These are phyloP conservation scores for Marmota monax DNA, from an alignment of 2,113 vertebrate species.

Conservation along the genomic window DNA sequence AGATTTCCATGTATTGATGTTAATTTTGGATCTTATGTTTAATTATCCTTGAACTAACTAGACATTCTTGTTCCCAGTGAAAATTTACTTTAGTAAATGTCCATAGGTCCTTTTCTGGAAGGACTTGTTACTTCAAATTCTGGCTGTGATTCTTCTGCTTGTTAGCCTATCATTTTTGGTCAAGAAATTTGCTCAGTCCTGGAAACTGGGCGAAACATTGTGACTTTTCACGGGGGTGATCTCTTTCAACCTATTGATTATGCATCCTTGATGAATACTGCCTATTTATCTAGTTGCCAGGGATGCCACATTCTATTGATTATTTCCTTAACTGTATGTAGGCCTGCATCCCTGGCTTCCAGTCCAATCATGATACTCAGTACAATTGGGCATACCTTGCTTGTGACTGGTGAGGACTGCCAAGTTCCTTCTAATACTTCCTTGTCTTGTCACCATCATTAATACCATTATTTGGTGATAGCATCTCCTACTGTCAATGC, in stretches of 20 bases:
- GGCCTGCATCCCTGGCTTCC: background rate
- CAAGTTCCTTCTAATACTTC: background rate
- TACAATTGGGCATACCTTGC: background rate
- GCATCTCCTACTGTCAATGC: background rate
- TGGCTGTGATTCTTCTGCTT: background rate
- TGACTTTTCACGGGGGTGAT: background rate
- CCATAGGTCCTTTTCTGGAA: background rate
- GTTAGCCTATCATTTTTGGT: background rate
- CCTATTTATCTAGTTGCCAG: background rate
- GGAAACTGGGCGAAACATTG: background rate
- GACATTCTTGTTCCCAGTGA: background rate
- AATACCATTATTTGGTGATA: background rate
- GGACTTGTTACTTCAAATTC: background rate
- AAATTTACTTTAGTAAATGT: background rate
- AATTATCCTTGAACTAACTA: background rate
- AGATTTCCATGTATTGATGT: background rate
- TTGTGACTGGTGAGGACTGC: background rate
- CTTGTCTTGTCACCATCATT: background rate
- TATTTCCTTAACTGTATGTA: background rate
- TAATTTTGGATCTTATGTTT: background rate
- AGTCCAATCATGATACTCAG: background rate
- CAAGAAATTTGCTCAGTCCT: background rate
- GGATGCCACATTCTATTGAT: background rate
- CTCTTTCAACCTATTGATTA: background rate
- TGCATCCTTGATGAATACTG: background rate